Conservation (phyloP, 35 echinoderm and acorn worm species). For the Patiria miniata region DNA sequence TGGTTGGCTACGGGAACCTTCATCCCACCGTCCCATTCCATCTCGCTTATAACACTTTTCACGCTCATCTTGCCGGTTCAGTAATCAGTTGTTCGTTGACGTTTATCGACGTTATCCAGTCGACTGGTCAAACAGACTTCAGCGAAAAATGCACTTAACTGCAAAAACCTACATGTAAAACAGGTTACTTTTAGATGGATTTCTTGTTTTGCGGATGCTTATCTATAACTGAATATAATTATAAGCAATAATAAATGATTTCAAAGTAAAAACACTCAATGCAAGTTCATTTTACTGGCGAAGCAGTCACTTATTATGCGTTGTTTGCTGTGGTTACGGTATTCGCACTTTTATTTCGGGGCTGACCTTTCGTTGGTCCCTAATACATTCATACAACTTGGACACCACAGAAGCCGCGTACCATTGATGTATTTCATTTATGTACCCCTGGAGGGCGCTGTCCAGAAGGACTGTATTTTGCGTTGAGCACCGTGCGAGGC, state of each 20-base stretch:
- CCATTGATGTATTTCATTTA: neutral
- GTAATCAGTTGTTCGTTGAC: neutral
- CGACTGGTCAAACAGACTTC: neutral
- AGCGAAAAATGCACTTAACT: neutral
- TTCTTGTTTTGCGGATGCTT: no score
- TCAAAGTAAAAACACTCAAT: no score
- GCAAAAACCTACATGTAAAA: neutral
- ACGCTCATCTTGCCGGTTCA: constrained; percentile 75
- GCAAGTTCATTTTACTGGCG: no score
- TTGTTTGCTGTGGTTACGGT: constrained; percentile 64
- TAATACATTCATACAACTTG: neutral
- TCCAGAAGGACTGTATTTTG: neutral
- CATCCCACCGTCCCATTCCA: constrained; percentile 98
- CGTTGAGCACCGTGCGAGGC: no score
- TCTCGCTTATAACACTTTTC: constrained; percentile 86
- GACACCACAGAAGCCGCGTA: neutral
- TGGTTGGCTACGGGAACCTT: constrained; percentile 91
- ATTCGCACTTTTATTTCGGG: constrained; percentile 10
- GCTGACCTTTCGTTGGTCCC: constrained; percentile 15
- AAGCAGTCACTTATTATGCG: no score
- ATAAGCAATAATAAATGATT: no score
- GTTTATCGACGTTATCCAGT: neutral
- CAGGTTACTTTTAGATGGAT: no score
- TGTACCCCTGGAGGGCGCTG: neutral
- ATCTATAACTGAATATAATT: no score